phyloP scores from a whole-genome alignment of 2,888 invertebrate species.

The Pheosia tremula region DNA sequence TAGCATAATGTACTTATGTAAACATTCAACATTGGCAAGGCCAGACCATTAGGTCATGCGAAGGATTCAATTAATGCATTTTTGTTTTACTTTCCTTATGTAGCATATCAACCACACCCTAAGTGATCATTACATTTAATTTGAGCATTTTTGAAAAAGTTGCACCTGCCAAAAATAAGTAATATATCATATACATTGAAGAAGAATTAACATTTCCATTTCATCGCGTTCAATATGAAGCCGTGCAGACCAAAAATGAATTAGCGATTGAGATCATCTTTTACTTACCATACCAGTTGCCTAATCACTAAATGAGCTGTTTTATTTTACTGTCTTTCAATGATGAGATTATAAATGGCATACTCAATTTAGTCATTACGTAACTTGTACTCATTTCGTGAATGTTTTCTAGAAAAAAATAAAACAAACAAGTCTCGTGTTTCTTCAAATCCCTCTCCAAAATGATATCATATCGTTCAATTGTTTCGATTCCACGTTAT shows the following conservation, averaged over 20 bases:
- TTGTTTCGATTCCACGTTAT: conserved; percentile 4
- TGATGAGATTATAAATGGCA: not conserved
- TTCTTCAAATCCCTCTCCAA: conserved; percentile 3
- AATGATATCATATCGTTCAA: conserved; percentile 16
- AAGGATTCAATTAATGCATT: not conserved
- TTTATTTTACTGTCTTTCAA: not conserved
- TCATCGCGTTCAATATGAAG: not conserved
- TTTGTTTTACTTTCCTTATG: not conserved
- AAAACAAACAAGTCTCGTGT: conserved; percentile 11
- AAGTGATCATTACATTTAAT: not conserved
- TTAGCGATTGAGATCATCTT: not conserved
- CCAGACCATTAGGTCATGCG: not conserved
- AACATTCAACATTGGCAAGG: not conserved
- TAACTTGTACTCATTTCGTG: not conserved
- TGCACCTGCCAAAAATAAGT: not conserved
- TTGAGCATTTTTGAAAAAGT: not conserved
- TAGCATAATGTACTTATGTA: not conserved
- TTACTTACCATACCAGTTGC: too few relatives aligned
- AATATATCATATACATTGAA: not conserved
- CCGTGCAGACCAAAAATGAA: not conserved
- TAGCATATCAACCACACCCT: not conserved
- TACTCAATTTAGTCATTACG: not conserved
- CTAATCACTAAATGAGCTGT: too few relatives aligned
- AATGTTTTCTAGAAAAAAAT: not conserved
- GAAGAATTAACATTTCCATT: too few relatives aligned